Percentiles rank a stretch among this genome's conserved stretches.
phyloP scores from a whole-genome alignment of 2,888 invertebrate genomes.

The Eulithis testata region DNA sequence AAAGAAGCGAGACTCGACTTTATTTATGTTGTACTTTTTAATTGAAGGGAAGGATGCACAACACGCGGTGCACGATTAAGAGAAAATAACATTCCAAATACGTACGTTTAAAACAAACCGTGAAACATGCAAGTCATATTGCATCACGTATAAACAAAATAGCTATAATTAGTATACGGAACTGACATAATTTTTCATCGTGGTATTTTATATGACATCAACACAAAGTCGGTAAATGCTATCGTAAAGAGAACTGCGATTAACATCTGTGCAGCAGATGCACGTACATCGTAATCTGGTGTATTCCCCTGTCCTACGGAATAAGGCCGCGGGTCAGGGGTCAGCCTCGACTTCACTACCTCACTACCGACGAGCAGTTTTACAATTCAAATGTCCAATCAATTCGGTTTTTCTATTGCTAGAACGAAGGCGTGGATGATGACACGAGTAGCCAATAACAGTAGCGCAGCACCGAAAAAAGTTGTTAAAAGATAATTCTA shows the following conservation, averaged over 20 bases:
- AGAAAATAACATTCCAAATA: slow-evolving; percentile 50
- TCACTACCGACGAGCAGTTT: slow-evolving; percentile 41
- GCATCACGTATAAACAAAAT: slow-evolving; percentile 40
- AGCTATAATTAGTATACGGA: slow-evolving; percentile 60
- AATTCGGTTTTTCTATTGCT: slow-evolving; percentile 38
- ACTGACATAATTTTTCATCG: slow-evolving; percentile 66
- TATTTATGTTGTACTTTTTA: slow-evolving; percentile 70
- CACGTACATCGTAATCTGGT: slow-evolving; percentile 61
- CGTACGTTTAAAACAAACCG: slow-evolving; percentile 45
- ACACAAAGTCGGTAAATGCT: slow-evolving; percentile 63
- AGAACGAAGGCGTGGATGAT: slow-evolving; percentile 45
- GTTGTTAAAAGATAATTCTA: no score
- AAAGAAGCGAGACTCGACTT: slow-evolving; percentile 65
- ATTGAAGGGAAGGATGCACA: slow-evolving; percentile 61
- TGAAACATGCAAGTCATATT: slow-evolving; percentile 37
- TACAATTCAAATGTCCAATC: slow-evolving; percentile 58
- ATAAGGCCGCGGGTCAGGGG: slow-evolving; percentile 55
- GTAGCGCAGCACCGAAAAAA: no score
- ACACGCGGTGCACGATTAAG: slow-evolving; percentile 54
- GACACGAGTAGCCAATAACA: slow-evolving; percentile 21
- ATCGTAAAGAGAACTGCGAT: slow-evolving; percentile 65
- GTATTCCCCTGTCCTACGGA: slow-evolving; percentile 38
- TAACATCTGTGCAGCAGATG: slow-evolving; percentile 70
- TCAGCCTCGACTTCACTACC: slow-evolving; percentile 47
- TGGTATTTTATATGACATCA: slow-evolving; percentile 68